phyloP scores from a whole-genome alignment of 2,113 vertebrate species.

The Ailuropoda melanoleuca region DNA sequence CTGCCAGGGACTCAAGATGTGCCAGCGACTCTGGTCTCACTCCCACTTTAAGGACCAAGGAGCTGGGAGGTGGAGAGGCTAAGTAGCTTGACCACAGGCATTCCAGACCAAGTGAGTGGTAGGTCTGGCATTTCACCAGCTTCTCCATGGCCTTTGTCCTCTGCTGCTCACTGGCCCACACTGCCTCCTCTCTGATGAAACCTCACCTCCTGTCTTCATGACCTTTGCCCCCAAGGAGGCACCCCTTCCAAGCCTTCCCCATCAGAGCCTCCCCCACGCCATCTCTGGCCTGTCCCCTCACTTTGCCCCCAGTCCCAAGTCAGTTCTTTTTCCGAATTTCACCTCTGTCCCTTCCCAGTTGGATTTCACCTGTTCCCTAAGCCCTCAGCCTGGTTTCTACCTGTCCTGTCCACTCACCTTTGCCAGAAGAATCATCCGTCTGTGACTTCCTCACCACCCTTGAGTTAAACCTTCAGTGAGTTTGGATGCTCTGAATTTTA shows the following conservation, averaged over 20 bases:
- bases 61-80: neutral
- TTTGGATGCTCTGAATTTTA: neutral
- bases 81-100: neutral
- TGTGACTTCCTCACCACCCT: neutral
- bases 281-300: neutral
- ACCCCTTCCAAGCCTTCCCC: neutral
- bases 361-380: neutral
- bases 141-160: neutral
- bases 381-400: neutral
- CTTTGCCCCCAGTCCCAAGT: neutral
- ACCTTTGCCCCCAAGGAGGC: neutral
- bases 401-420: neutral
- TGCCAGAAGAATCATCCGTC: neutral
- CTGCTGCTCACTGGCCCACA: neutral
- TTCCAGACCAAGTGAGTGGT: neutral
- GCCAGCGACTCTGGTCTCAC: neutral
- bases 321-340: neutral
- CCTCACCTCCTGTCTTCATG: neutral
- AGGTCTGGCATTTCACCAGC: neutral
- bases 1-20: neutral
- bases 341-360: neutral
- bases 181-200: neutral
- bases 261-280: neutral
- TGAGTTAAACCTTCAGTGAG: neutral
- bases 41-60: neutral